phyloP scores from a whole-genome alignment of 2,113 vertebrate genomes.

The Macquaria australasica region DNA sequence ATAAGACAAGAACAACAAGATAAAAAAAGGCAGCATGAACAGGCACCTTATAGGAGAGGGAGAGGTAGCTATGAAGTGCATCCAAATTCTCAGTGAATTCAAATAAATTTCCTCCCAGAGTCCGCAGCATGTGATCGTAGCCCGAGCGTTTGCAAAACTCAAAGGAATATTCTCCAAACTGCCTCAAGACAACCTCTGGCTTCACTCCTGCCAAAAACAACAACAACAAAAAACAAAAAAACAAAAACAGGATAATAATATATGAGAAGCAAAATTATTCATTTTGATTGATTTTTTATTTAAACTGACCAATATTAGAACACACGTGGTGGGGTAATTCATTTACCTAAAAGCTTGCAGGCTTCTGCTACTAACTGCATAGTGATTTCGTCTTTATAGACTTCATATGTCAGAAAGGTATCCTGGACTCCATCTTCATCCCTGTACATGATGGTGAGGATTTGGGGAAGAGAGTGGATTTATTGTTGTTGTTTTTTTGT shows the following conservation, averaged over 20 bases:
- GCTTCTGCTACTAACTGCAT: slow-evolving; percentile 83
- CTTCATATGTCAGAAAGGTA: slow-evolving; percentile 86
- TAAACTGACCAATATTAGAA: neutral
- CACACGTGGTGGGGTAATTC: neutral
- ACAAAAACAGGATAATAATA: slow-evolving; percentile 3
- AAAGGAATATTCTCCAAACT: slow-evolving; percentile 89
- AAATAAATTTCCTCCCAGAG: slow-evolving; percentile 86
- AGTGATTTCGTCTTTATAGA: slow-evolving; percentile 86
- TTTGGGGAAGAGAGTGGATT: neutral
- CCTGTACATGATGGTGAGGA: slow-evolving; percentile 52
- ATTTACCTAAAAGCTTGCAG: slow-evolving; percentile 85
- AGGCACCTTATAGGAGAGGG: slow-evolving; percentile 88
- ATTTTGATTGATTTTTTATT: neutral
- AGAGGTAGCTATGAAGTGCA: slow-evolving; percentile 86
- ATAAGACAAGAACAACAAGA: neutral
- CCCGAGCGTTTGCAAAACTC: slow-evolving; percentile 88
- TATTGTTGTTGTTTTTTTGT: neutral
- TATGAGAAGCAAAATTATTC: neutral
- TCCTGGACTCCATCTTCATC: slow-evolving; percentile 81
- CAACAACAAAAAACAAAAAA: too few species aligned
- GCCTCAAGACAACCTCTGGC: slow-evolving; percentile 82
- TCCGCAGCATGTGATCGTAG: slow-evolving; percentile 88
- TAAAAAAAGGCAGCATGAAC: neutral
- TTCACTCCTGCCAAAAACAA: slow-evolving; percentile 81
- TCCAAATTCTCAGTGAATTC: slow-evolving; percentile 90